These are phyloP conservation scores for Spondyliosoma cantharus DNA, from an alignment of 2,797 vertebrate species.

Conservation along the genomic window DNA sequence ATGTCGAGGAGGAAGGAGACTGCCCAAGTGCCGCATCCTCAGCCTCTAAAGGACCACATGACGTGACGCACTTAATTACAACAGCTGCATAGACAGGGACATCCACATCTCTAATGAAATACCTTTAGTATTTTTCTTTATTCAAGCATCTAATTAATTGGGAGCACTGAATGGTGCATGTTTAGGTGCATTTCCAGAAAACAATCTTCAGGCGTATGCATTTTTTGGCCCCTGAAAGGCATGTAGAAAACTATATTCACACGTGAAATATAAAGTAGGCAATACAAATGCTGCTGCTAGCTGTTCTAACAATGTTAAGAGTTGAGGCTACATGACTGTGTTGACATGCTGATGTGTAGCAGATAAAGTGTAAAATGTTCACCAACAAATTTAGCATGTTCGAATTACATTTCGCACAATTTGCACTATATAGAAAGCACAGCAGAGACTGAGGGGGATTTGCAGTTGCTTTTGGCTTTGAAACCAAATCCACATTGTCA, in stretches of 20 bases:
- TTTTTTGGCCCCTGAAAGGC: neutral
- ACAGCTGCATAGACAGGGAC: neutral
- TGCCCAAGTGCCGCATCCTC: conserved; percentile 1
- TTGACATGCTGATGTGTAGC: neutral
- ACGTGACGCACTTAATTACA: neutral
- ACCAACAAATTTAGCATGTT: too few relatives aligned
- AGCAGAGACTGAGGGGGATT: neutral
- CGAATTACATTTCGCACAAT: too few relatives aligned
- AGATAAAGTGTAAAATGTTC: neutral
- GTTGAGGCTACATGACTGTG: neutral
- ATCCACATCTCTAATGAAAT: neutral
- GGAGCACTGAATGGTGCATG: neutral
- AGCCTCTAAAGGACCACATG: neutral
- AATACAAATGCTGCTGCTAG: neutral
- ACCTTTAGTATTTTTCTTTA: neutral
- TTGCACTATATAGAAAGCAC: neutral
- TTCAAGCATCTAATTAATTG: neutral
- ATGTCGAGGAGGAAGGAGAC: neutral
- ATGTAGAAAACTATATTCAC: neutral
- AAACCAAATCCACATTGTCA: too few relatives aligned
- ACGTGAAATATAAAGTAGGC: too few relatives aligned
- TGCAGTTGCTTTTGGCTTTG: too few relatives aligned
- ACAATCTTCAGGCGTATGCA: neutral
- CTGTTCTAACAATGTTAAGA: neutral
- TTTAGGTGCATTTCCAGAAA: conserved; percentile 9